Base-by-base conservation (phyloP, 2,113 vertebrate genomes). In the Chunga burmeisteri region DNA sequence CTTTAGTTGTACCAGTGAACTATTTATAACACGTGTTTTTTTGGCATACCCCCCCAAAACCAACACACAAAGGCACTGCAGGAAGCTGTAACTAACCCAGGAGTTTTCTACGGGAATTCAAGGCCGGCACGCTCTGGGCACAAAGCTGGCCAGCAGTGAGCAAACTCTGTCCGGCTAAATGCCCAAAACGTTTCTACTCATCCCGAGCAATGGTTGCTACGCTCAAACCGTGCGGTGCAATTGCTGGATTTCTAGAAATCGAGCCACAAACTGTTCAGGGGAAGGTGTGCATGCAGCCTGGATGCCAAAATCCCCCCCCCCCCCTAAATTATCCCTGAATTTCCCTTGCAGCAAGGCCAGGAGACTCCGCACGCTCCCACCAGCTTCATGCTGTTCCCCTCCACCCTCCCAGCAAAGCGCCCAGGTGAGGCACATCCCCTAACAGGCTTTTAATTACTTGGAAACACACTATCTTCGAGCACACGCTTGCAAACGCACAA, bases 211-310 rank as follows among this genome's bases (percentile, higher is more conserved):
- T 2, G 13, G 23, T 16, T 32, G 23, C 49, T 32, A 6, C 8
- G 2, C 46, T 27, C 23, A 17, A 44, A 26, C n/a, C 13, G 9
- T 3, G 13, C 0, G 0, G 26, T 25, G 61, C 12, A 38, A 12
- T 5, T 4, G 10, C 32, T 42, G 44, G 34, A 22, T 53, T 53
- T 26, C 27, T 6, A 36, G 34, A 12, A 38, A 75, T 11, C 1
- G 0, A 49, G 29, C 18, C 40, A 71, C 21, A 42, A 26, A 71
- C 4, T 6, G 4, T 16, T 50, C 42, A 55, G 47, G 47, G 30
- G 38, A 71, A 86, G 32, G 23, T 0, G 7, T 13, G 29, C n/a
- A 22, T 1, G 0, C 67, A 65, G 58, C 30, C 36, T 9, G 7
- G 32, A 38, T 26, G 30, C 27, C 32, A 25, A 59, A 44, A 72